A percentile compares a stretch with the other conserved stretches of the same genome.
These are phyloP conservation scores for Ochropleura plecta DNA, from an alignment of 2,888 invertebrate genomes.

Conservation along the genomic window DNA sequence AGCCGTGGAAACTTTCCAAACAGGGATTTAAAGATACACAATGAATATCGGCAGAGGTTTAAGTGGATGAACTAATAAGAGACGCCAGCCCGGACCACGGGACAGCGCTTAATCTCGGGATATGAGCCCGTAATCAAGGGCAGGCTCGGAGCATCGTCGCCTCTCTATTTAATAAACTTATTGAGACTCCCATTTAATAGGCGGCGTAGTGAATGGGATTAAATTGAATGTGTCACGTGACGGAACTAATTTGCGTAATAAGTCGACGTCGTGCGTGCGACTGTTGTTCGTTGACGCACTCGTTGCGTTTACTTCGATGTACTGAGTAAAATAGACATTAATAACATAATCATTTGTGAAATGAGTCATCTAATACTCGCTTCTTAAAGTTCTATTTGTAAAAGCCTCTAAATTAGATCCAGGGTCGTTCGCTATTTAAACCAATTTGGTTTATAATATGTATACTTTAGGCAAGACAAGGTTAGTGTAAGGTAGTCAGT, in stretches of 20 bases:
- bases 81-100: slow-evolving; percentile 17
- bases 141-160: slow-evolving; percentile 14
- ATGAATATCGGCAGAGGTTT: slow-evolving; percentile 52
- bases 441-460: background rate
- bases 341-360: background rate
- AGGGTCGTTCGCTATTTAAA: background rate
- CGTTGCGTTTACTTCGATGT: slow-evolving; percentile 6
- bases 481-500: background rate
- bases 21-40: slow-evolving; percentile 42
- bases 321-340: background rate
- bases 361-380: background rate
- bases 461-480: background rate
- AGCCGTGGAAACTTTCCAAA: slow-evolving; percentile 26
- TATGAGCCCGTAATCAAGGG: slow-evolving; percentile 38
- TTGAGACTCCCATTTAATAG: slow-evolving; percentile 40
- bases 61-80: slow-evolving; percentile 56
- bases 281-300: slow-evolving; percentile 18
- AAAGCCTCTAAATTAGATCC: background rate
- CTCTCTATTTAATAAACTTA: slow-evolving; percentile 50
- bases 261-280: background rate
- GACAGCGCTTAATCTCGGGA: slow-evolving; percentile 56
- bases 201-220: slow-evolving; percentile 27
- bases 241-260: slow-evolving; percentile 21
- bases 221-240: slow-evolving; percentile 43
- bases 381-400: background rate